A percentile compares a stretch with the other conserved stretches of the same genome.
phyloP scores from a whole-genome alignment of 2,113 vertebrate genomes.

The Neolamprologus sp. region DNA sequence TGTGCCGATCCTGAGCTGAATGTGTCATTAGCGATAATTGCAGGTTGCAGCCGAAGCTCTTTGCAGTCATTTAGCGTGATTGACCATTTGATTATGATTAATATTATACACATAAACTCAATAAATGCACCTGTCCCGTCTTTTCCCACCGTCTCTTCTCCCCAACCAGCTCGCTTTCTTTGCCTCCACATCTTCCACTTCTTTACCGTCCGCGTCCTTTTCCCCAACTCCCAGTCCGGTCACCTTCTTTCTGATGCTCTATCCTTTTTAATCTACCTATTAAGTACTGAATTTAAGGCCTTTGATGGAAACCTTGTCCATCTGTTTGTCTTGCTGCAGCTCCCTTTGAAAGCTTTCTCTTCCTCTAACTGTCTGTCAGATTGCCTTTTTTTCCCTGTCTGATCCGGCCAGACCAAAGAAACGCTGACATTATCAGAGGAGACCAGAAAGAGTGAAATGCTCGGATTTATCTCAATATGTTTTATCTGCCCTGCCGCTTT shows the following conservation, averaged over 20 bases:
- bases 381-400: not conserved
- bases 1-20: constrained; percentile 26
- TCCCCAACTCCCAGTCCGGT: not conserved
- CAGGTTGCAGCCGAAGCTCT: constrained; percentile 31
- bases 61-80: constrained; percentile 37
- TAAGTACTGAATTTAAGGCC: not conserved
- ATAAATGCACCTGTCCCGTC: not conserved
- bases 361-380: constrained; percentile 10
- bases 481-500: constrained; percentile 15
- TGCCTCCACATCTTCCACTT: not conserved
- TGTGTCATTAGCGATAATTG: constrained; percentile 55
- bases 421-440: constrained; percentile 14
- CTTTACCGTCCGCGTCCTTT: not conserved
- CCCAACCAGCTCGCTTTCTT: not conserved
- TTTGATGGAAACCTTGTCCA: constrained; percentile 25
- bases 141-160: not conserved
- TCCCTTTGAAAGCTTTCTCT: constrained; percentile 2
- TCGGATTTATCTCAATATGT: constrained; percentile 6
- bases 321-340: constrained; percentile 2
- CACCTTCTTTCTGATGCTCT: not conserved
- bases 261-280: constrained; percentile 2
- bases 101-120: not conserved
- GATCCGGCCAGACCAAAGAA: constrained; percentile 6
- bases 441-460: not conserved
- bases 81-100: constrained; percentile 40